Conservation (phyloP, 92 coral and sea anemone species). For the Ricordea florida region DNA sequence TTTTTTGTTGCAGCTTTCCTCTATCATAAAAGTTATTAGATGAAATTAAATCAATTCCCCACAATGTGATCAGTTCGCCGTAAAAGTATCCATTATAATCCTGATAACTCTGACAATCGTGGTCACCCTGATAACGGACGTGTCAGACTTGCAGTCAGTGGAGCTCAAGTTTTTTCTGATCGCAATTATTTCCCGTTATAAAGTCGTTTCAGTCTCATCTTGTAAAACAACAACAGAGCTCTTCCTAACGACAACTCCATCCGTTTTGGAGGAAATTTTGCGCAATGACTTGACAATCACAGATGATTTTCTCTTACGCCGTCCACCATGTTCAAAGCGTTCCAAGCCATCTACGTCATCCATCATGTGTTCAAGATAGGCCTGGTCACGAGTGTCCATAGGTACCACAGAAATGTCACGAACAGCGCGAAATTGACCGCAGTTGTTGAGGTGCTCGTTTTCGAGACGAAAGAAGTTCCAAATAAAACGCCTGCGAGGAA, state of each 20-base stretch:
- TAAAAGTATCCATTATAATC: too few species aligned
- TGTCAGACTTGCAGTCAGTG: too few species aligned
- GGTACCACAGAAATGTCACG: constrained; percentile 99
- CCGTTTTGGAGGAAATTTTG: constrained; percentile 15
- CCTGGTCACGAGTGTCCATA: constrained; percentile 80
- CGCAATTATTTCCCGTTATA: not conserved
- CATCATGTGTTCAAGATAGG: constrained; percentile 83
- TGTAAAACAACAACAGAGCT: not conserved
- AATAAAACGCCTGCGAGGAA: constrained; percentile 81
- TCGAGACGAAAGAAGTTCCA: constrained; percentile 99
- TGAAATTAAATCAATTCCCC: too few species aligned
- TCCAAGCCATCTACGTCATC: constrained; percentile 75
- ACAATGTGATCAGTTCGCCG: too few species aligned
- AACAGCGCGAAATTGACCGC: constrained; percentile 99
- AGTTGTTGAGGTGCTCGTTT: constrained; percentile 97
- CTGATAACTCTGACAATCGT: too few species aligned
- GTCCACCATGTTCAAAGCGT: constrained; percentile 7
- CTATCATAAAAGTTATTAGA: too few species aligned
- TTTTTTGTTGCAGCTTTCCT: too few species aligned
- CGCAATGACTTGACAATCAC: constrained; percentile 6
- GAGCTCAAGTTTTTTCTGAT: too few species aligned
- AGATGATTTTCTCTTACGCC: constrained; percentile 31
- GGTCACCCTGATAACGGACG: too few species aligned
- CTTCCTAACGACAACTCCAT: not conserved
- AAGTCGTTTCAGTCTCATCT: not conserved